Evolutionary conservation across 1,140 invertebrate species (phyloP).

Genomic region (Saccostrea echinata): DNA sequence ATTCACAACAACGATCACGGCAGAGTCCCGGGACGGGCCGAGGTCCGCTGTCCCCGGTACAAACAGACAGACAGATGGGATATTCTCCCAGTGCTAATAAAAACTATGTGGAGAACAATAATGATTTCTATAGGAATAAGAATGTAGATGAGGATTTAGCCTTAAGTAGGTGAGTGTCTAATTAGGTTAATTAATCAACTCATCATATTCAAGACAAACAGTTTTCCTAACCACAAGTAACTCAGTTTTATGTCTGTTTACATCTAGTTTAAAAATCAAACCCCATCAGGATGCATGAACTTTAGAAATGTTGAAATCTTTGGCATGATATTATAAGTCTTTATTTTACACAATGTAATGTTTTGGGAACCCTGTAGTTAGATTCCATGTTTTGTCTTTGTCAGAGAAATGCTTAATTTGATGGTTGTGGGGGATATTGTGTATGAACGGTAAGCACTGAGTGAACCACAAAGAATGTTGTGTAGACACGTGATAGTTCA

Average conservation of each 20-base stretch:
- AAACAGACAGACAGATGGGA: conserved; percentile 35
- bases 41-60: conserved; percentile 43
- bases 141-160: conserved; percentile 72
- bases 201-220: too few relatives aligned
- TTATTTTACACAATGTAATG: not conserved
- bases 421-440: conserved; percentile 41
- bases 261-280: not conserved
- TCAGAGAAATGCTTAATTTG: conserved; percentile 46
- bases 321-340: not conserved
- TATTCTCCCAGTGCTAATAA: conserved; percentile 48
- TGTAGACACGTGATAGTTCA: not conserved
- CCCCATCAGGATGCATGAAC: not conserved
- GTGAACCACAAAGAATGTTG: not conserved
- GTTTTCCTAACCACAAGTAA: too few relatives aligned
- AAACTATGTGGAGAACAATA: conserved; percentile 51
- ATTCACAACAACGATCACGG: conserved; percentile 39
- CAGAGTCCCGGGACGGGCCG: conserved; percentile 53
- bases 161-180: conserved; percentile 60
- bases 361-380: not conserved
- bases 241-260: not conserved
- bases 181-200: too few relatives aligned
- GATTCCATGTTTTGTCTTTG: not conserved
- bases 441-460: conserved; percentile 41
- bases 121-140: conserved; percentile 47
- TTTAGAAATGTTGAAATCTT: not conserved